Conservation (phyloP, 1,140 invertebrate species). For the Leptopilina clavipes region DNA sequence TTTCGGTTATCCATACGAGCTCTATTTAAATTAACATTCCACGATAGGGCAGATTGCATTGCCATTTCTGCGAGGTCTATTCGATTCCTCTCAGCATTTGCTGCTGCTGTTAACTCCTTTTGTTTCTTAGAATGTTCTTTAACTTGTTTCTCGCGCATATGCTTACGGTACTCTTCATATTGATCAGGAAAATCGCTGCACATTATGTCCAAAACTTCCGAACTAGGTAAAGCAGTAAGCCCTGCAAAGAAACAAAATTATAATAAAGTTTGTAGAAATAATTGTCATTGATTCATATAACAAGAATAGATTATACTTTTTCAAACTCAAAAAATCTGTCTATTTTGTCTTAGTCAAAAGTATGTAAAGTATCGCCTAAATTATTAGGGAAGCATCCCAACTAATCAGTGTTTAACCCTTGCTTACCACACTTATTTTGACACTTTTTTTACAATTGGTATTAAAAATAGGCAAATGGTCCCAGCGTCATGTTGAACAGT, state of each 20-base stretch:
- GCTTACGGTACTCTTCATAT: slow-evolving; percentile 92
- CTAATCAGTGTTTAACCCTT: too few relatives aligned
- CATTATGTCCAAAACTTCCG: slow-evolving; percentile 96
- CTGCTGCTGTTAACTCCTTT: slow-evolving; percentile 75
- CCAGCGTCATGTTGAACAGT: too few relatives aligned
- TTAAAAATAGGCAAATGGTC: too few relatives aligned
- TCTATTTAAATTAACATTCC: slow-evolving; percentile 91
- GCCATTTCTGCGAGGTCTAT: slow-evolving; percentile 90
- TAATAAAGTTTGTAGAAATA: neutral
- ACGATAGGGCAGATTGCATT: slow-evolving; percentile 89
- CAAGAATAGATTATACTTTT: too few relatives aligned
- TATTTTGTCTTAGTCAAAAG: too few relatives aligned
- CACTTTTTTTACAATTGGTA: too few relatives aligned
- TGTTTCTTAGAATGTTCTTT: slow-evolving; percentile 84
- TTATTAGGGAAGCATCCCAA: too few relatives aligned
- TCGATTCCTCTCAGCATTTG: slow-evolving; percentile 75
- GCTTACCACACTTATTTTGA: too few relatives aligned
- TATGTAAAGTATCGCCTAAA: too few relatives aligned
- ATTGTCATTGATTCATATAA: neutral
- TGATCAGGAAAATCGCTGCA: slow-evolving; percentile 95
- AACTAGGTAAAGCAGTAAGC: slow-evolving; percentile 91
- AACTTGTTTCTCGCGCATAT: slow-evolving; percentile 87
- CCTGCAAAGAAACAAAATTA: slow-evolving; percentile 73
- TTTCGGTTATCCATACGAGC: slow-evolving; percentile 81
- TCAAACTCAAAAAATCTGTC: too few relatives aligned